Conservation (phyloP, 1,140 invertebrate genomes). For the Eciton burchellii region DNA sequence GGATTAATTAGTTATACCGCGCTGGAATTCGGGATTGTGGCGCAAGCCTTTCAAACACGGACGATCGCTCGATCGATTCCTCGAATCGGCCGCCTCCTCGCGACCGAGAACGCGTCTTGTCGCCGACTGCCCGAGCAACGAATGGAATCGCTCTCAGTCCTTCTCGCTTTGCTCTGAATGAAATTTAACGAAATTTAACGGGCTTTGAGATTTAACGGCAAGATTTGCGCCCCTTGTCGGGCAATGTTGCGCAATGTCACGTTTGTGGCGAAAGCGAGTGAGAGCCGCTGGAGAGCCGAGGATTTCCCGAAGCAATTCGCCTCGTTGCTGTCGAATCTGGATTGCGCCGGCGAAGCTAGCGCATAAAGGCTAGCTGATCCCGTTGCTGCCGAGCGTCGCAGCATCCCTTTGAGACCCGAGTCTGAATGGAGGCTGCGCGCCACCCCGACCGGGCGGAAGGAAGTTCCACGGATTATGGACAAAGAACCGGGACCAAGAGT, state of each 20-base stretch:
- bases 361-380: constrained; percentile 1
- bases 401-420: constrained; percentile 32
- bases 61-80: constrained; percentile 51
- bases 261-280: neutral
- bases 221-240: neutral
- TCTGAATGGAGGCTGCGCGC: constrained; percentile 21
- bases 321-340: too few relatives aligned
- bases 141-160: constrained; percentile 49
- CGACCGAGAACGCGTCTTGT: constrained; percentile 52
- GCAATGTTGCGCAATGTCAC: neutral
- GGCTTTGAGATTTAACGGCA: constrained; percentile 1
- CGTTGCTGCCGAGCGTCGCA: neutral
- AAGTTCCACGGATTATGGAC: constrained; percentile 74
- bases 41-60: neutral
- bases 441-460: constrained; percentile 76
- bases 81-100: constrained; percentile 4
- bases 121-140: constrained; percentile 55
- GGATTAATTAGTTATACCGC: constrained; percentile 51
- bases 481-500: constrained; percentile 69
- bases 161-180: constrained; percentile 18
- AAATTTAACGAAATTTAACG: constrained; percentile 8
- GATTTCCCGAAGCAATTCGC: neutral
- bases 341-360: too few relatives aligned
- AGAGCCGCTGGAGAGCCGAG: too few relatives aligned
- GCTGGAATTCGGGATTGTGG: constrained; percentile 47